Percentiles rank a stretch among this genome's conserved stretches.
These are phyloP conservation scores for Mayetiola destructor DNA, from an alignment of 2,888 invertebrate genomes.

Conservation along the genomic window DNA sequence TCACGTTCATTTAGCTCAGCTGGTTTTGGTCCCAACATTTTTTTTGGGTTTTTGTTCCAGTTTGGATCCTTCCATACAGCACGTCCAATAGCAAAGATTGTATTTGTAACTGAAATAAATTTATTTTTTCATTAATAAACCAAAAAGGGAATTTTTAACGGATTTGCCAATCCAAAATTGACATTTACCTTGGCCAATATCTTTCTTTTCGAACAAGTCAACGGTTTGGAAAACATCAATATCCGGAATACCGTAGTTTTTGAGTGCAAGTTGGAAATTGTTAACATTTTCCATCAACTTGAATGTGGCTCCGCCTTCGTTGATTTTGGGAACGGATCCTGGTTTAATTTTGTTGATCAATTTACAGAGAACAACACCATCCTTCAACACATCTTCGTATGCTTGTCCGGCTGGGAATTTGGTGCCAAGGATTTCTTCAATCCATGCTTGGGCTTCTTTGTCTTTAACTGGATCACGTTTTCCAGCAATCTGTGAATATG, in stretches of 20 bases:
- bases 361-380: conserved; percentile 84
- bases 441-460: conserved; percentile 83
- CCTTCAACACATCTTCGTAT: conserved; percentile 81
- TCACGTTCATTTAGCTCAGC: conserved; percentile 87
- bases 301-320: conserved; percentile 90
- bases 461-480: conserved; percentile 73
- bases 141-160: no score
- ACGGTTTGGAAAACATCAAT: conserved; percentile 94
- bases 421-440: conserved; percentile 71
- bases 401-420: conserved; percentile 68
- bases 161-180: no score
- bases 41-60: conserved; percentile 54
- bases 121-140: no score
- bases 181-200: conserved; percentile 68
- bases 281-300: conserved; percentile 99
- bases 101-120: conserved; percentile 77
- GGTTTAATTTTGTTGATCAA: conserved; percentile 89
- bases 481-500: conserved; percentile 51
- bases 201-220: conserved; percentile 90
- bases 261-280: conserved; percentile 72
- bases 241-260: conserved; percentile 76
- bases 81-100: conserved; percentile 73
- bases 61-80: conserved; percentile 75
- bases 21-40: conserved; percentile 86
- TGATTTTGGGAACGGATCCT: conserved; percentile 78